A percentile compares a stretch with the other conserved stretches of the same genome.
These are phyloP conservation scores for Gila robusta DNA, from an alignment of 2,797 vertebrate genomes.

Conservation along the genomic window DNA sequence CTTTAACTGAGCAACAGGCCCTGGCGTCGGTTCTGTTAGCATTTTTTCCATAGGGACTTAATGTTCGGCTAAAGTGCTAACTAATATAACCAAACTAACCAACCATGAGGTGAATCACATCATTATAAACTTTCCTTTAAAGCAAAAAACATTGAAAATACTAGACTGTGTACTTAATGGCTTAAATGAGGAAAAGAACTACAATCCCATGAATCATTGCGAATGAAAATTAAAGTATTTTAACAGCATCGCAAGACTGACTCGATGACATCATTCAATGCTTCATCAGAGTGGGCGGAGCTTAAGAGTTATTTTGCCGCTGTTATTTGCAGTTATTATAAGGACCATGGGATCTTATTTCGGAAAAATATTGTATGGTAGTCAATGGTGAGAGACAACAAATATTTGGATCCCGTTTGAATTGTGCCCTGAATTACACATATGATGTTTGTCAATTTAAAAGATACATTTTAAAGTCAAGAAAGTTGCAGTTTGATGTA, in stretches of 20 bases:
- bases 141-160: neutral
- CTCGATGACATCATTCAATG: neutral
- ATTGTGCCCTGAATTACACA: too few species aligned
- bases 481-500: too few species aligned
- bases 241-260: neutral
- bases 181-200: neutral
- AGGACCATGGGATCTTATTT: too few species aligned
- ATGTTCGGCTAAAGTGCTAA: neutral
- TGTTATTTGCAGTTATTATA: too few species aligned
- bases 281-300: neutral
- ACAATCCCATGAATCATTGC: neutral
- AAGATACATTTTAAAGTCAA: too few species aligned
- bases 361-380: too few species aligned
- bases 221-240: neutral
- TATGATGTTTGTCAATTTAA: too few species aligned
- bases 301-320: neutral
- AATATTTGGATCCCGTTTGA: too few species aligned
- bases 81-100: neutral
- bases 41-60: neutral
- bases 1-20: neutral
- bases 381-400: too few species aligned
- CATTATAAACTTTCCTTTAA: neutral
- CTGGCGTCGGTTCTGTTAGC: neutral
- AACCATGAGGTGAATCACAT: neutral
- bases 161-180: neutral